A percentile compares a stretch with the other conserved stretches of the same genome.
Evolutionary conservation across 1,140 invertebrate species (phyloP).

Genomic region (Tenebrio molitor): DNA sequence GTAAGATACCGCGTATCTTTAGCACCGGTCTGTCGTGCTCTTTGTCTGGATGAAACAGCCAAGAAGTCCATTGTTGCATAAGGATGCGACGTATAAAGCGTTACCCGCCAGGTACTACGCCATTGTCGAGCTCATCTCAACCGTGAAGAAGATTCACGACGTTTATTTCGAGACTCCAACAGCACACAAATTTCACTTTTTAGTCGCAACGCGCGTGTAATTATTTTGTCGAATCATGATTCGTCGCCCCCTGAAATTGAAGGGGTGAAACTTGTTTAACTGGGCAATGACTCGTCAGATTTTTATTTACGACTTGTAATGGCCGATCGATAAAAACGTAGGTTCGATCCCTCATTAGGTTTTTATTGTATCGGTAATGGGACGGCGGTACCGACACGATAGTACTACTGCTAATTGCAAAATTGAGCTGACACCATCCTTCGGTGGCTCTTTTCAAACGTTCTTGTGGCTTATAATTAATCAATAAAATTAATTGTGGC

Average conservation of each 20-base stretch:
- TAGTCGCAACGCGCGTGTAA: too few species aligned
- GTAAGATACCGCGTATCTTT: neutral
- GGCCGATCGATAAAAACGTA: neutral
- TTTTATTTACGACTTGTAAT: neutral
- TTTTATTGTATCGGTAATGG: too few species aligned
- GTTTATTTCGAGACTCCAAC: neutral
- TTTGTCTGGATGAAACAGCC: constrained; percentile 9
- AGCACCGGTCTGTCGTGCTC: neutral
- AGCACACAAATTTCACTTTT: constrained; percentile 5
- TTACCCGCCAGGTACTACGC: constrained; percentile 40
- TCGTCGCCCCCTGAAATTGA: neutral
- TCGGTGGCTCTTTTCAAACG: neutral
- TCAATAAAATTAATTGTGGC: constrained; percentile 22
- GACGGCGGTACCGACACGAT: too few species aligned
- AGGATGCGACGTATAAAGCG: neutral
- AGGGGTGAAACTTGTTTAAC: neutral
- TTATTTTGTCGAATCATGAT: neutral
- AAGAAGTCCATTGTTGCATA: constrained; percentile 20
- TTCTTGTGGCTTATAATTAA: constrained; percentile 2
- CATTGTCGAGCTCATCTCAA: constrained; percentile 26
- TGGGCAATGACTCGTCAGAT: neutral
- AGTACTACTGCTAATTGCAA: too few species aligned
- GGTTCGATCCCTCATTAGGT: too few species aligned
- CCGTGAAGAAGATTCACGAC: constrained; percentile 33
- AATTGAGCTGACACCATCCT: neutral